A percentile compares a stretch with the other conserved stretches of the same genome.
Evolutionary conservation across 2,797 vertebrate genomes (phyloP).

Genomic region (Sphenopsis melanotis): DNA sequence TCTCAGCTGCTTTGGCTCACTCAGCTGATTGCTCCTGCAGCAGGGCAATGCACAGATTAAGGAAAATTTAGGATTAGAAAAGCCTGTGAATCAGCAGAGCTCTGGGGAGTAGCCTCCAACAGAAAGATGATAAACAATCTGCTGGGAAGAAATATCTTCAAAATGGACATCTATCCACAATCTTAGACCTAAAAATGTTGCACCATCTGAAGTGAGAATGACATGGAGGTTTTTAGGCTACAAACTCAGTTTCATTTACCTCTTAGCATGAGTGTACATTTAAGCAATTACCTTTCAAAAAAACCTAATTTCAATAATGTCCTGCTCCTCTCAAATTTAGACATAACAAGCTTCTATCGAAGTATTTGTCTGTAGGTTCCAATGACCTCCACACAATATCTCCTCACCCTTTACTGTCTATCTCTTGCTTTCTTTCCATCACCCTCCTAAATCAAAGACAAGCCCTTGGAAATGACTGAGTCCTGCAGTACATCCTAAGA

Average conservation of each 20-base stretch:
- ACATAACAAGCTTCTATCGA: background rate
- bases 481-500: background rate
- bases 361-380: background rate
- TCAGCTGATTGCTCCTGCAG: background rate
- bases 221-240: background rate
- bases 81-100: background rate
- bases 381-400: rapidly evolving
- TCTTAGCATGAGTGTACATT: background rate
- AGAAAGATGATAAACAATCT: background rate
- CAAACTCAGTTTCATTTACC: background rate
- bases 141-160: background rate
- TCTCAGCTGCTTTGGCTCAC: background rate
- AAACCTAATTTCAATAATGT: background rate
- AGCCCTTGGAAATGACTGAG: background rate
- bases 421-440: background rate
- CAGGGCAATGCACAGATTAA: background rate
- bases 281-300: background rate
- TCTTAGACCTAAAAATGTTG: background rate
- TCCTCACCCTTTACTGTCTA: background rate
- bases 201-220: background rate
- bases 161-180: background rate
- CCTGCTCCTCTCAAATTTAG: background rate
- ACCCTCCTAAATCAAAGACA: background rate
- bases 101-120: background rate
- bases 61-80: background rate